Evolutionary conservation across 2,113 vertebrate genomes (phyloP).

Genomic region (Gavia stellata): DNA sequence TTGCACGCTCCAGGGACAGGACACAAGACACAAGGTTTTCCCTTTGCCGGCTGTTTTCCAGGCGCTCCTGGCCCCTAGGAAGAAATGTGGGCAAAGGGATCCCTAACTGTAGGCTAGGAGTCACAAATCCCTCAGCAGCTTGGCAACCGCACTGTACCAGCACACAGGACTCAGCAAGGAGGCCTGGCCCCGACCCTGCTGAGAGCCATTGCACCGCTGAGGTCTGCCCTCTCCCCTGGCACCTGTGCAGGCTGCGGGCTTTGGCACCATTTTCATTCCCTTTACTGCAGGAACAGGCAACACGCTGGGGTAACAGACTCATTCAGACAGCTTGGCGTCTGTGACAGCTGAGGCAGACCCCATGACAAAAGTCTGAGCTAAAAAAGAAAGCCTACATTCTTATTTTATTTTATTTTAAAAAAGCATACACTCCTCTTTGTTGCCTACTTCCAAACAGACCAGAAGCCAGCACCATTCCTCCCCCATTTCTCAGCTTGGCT

Average conservation of each 20-base stretch:
- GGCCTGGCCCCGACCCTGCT: background rate
- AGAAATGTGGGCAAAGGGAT: background rate
- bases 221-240: background rate
- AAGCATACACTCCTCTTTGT: background rate
- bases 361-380: background rate
- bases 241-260: background rate
- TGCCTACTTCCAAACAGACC: background rate
- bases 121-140: background rate
- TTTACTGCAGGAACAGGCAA: background rate
- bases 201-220: fast-evolving
- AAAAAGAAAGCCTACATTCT: background rate
- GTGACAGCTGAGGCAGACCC: background rate
- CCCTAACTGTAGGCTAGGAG: background rate
- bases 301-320: background rate
- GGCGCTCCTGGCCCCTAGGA: background rate
- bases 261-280: background rate
- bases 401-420: background rate
- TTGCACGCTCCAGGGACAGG: background rate
- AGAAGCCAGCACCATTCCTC: background rate
- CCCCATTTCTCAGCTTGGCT: background rate
- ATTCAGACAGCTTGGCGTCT: background rate
- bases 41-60: background rate
- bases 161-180: background rate
- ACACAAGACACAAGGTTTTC: background rate
- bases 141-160: background rate